Evolutionary conservation across 2,888 invertebrate genomes (phyloP), one percentile per base, ranked within the genome.

Genomic region (Idaea biselata): DNA sequence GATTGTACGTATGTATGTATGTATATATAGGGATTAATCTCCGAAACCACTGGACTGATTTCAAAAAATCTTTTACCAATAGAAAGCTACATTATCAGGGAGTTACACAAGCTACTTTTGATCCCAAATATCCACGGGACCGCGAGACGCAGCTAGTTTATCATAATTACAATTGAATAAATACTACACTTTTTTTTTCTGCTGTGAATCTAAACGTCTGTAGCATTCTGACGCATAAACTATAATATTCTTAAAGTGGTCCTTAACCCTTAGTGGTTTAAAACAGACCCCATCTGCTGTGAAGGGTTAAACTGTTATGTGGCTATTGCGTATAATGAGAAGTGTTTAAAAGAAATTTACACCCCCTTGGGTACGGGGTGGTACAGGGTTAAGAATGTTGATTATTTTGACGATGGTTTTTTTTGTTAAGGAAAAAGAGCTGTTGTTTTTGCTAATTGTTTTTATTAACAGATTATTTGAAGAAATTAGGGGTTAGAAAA

Each of bases 251-350:
- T 62, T 66, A 61, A 0, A 68, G 55, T 81, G 73, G 65, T 66
- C 3, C 44, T 31, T 33, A 53, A 33, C 31, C 70, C 67, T 73
- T 18, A 32, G 59, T 63, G 73, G 77, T 75, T 70, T 44, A 72
- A 70, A 78, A 78, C 71, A 71, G 82, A 81, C 82, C 89, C 86
- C 88, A 86, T 87, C 87, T 88, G 88, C 80, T 81, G 70, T 79
- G 83, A 89, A 87, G 88, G 89, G 89, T 90, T 87, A 85, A 87
- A 85, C 80, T 81, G 87, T 85, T 84, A 88, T 85, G 86, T 81
- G 86, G 86, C 86, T 82, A 86, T 89, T 87, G 86, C 86, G 80
- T 87, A 87, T 89, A 89, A 90, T 87, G 88, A 87, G 86, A 82
- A 80, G 82, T 83, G 82, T 85, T 86, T 87, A 86, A 88, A 88